Percentiles rank a stretch among this genome's conserved stretches.
Evolutionary conservation across 2,888 invertebrate species (phyloP).

Genomic region (Meteorus cinctellus): DNA sequence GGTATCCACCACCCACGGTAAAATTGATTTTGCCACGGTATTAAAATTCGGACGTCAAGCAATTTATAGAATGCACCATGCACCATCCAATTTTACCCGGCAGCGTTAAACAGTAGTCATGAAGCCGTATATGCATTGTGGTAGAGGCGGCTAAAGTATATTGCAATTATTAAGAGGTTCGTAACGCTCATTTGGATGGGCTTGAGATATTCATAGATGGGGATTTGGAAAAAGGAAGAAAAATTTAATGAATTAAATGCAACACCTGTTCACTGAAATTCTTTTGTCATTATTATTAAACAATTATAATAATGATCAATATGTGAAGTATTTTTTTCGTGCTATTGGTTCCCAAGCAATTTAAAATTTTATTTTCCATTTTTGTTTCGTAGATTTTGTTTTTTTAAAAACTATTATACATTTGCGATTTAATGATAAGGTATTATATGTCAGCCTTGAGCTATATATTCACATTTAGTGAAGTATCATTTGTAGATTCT

Average conservation of each 20-base stretch:
- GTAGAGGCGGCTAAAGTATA: slow-evolving; percentile 37
- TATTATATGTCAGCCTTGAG: neutral
- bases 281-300: neutral
- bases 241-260: slow-evolving; percentile 15
- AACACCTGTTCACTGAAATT: slow-evolving; percentile 25
- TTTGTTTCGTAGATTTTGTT: neutral
- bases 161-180: slow-evolving; percentile 57
- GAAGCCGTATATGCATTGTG: slow-evolving; percentile 25
- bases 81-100: slow-evolving; percentile 57
- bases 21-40: slow-evolving; percentile 73
- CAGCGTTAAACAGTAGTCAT: slow-evolving; percentile 70
- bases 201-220: slow-evolving; percentile 7
- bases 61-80: slow-evolving; percentile 50
- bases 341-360: neutral
- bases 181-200: slow-evolving; percentile 42
- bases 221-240: slow-evolving; percentile 34
- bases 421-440: neutral
- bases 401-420: neutral
- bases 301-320: too few relatives aligned
- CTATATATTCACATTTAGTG: neutral
- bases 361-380: neutral
- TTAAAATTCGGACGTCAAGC: slow-evolving; percentile 64
- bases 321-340: too few relatives aligned
- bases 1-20: slow-evolving; percentile 73
- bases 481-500: neutral